Evolutionary conservation across 2,113 vertebrate species (phyloP).

Genomic region (Parus major): DNA sequence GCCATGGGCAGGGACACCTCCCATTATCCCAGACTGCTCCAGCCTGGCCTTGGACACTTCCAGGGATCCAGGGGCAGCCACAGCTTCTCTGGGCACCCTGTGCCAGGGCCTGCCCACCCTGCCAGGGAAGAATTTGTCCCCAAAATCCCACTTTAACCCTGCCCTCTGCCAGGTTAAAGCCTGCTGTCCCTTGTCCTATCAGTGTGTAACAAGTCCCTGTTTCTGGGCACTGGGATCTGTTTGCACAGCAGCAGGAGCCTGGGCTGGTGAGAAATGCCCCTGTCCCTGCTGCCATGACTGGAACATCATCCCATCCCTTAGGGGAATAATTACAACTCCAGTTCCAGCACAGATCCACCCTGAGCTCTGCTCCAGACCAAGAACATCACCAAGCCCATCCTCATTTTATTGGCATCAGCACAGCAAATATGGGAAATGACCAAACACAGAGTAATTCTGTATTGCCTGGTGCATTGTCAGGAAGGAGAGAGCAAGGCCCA

Average conservation of each 20-base stretch:
- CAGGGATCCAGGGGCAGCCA: not conserved
- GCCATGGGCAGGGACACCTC: not conserved
- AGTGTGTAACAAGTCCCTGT: not conserved
- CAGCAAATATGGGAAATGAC: not conserved
- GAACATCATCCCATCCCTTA: not conserved
- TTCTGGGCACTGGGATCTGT: not conserved
- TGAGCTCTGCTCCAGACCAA: not conserved
- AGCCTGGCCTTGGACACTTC: not conserved
- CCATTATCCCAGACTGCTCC: not conserved
- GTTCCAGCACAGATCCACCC: not conserved
- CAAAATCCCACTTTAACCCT: not conserved
- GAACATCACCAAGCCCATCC: not conserved
- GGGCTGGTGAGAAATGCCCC: not conserved
- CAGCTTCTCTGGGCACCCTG: not conserved
- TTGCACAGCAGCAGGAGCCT: not conserved
- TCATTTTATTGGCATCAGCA: not conserved
- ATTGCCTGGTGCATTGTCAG: not conserved
- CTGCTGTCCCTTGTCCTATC: not conserved
- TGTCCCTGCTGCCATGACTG: not conserved
- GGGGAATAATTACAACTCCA: not conserved
- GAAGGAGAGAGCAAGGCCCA: not conserved
- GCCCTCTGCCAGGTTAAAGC: not conserved
- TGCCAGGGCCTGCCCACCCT: not conserved
- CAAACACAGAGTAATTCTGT: not conserved
- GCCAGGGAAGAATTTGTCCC: fast-evolving